phyloP scores from a whole-genome alignment of 2,888 invertebrate species.

The Callyntrura guangdongensis region DNA sequence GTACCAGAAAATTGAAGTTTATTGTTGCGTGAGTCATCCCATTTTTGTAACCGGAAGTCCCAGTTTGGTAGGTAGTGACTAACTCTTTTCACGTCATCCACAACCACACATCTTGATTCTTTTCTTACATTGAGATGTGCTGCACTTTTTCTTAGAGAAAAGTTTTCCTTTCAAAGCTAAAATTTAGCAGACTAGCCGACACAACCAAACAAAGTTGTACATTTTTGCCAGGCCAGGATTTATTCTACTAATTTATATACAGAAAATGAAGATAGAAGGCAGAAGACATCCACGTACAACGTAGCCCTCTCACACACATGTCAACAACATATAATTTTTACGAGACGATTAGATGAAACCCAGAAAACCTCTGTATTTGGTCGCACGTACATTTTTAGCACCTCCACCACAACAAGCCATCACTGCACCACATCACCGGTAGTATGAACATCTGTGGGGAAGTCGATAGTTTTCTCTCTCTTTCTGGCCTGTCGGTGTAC shows the following conservation, averaged over 20 bases:
- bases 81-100: too few species aligned
- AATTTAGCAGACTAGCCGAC: not conserved
- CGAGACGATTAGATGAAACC: not conserved
- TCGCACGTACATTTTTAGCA: not conserved
- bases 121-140: not conserved
- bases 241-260: too few species aligned
- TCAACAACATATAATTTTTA: conserved; percentile 4
- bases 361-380: not conserved
- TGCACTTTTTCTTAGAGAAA: not conserved
- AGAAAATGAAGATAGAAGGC: too few species aligned
- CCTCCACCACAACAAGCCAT: too few species aligned
- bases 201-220: not conserved
- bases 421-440: not conserved
- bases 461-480: too few species aligned
- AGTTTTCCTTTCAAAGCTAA: not conserved
- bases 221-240: not conserved
- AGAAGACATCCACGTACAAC: not conserved
- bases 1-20: too few species aligned
- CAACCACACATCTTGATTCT: too few species aligned
- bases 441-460: not conserved
- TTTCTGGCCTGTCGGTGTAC: too few species aligned
- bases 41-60: too few species aligned
- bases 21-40: too few species aligned
- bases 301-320: not conserved
- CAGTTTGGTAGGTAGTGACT: too few species aligned